Percentiles rank a stretch among this genome's conserved stretches.
These are phyloP conservation scores for Bombyx mandarina DNA, from an alignment of 1,140 invertebrate genomes.

Conservation along the genomic window DNA sequence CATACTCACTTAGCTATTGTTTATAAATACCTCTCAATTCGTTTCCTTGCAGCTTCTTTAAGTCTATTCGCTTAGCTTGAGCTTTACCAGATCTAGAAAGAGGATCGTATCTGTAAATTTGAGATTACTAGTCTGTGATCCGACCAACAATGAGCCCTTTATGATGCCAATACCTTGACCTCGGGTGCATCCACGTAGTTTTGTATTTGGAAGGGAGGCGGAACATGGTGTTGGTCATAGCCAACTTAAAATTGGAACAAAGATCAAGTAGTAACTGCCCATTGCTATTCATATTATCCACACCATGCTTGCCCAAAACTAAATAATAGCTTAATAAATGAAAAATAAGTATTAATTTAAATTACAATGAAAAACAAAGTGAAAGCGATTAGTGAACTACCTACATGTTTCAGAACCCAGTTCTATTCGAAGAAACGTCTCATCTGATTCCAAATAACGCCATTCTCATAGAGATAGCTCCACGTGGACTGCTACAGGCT, in stretches of 20 bases:
- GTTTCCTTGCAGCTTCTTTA: too few species aligned
- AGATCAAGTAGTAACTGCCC: background rate
- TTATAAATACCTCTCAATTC: too few species aligned
- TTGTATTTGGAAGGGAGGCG: background rate
- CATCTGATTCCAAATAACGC: conserved; percentile 74
- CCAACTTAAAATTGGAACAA: background rate
- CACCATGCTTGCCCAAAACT: background rate
- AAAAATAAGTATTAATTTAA: background rate
- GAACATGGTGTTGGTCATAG: background rate
- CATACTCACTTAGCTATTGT: too few species aligned
- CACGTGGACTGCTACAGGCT: conserved; percentile 75
- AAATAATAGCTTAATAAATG: background rate
- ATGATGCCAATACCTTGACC: too few species aligned
- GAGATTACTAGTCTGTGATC: too few species aligned
- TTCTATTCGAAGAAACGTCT: conserved; percentile 79
- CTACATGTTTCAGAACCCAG: conserved; percentile 75
- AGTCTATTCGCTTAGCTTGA: too few species aligned
- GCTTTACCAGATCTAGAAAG: too few species aligned
- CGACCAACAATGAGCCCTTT: too few species aligned
- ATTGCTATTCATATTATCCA: background rate
- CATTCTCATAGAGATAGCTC: conserved; percentile 75
- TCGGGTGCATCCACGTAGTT: background rate
- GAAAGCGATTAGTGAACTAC: conserved; percentile 28
- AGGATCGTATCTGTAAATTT: too few species aligned
- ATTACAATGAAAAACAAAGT: background rate